phyloP scores from a whole-genome alignment of 2,797 vertebrate genomes.

The Anguilla megastoma region DNA sequence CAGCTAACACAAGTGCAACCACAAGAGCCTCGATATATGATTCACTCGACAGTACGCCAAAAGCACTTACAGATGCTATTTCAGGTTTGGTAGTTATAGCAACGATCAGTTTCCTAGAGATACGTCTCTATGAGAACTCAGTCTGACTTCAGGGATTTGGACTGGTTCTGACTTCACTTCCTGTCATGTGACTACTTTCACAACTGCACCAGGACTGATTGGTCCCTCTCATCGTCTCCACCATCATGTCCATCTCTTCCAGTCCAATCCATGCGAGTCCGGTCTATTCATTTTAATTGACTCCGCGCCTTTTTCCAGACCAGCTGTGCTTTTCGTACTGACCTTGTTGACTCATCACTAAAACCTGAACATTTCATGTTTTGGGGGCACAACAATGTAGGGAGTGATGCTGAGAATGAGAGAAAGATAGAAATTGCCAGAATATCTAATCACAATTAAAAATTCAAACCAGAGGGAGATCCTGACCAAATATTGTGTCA shows the following conservation, averaged over 20 bases:
- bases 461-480: no score
- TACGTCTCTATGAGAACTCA: constrained; percentile 16
- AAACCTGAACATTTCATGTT: neutral
- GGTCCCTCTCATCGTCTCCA: constrained; percentile 2
- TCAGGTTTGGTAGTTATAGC: constrained; percentile 37
- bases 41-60: constrained; percentile 8
- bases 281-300: neutral
- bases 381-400: neutral
- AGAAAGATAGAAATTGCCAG: neutral
- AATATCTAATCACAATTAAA: neutral
- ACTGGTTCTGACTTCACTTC: constrained; percentile 28
- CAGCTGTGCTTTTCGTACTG: constrained; percentile 20
- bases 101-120: constrained; percentile 34
- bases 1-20: neutral
- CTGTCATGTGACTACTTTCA: constrained; percentile 11
- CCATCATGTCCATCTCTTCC: neutral
- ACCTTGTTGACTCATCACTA: constrained; percentile 25
- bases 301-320: constrained; percentile 21
- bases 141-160: constrained; percentile 24
- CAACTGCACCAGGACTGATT: neutral
- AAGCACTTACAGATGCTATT: constrained; percentile 30
- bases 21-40: constrained; percentile 24
- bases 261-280: neutral
- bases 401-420: neutral
- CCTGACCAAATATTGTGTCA: no score